Base-by-base conservation (phyloP, 2,113 vertebrate species). In the Scopus umbretta region DNA sequence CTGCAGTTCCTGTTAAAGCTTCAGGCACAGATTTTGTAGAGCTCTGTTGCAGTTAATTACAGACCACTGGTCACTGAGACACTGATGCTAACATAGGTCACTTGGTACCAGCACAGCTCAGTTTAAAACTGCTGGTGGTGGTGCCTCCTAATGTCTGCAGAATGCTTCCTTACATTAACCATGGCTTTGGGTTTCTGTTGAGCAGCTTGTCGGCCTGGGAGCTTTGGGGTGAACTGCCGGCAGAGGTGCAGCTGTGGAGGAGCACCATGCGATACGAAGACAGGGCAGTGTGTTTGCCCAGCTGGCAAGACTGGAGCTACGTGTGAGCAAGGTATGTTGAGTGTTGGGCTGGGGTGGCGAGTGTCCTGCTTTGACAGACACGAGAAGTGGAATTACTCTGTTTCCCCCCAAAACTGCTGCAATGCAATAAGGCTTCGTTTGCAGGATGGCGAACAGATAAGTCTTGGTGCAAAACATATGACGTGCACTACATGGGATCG, bases 231-330 rank as follows among this genome's bases (percentile, higher is more conserved):
- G 62, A 97, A 75, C 95, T 98, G 97, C 76, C 67, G 32, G 49
- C 90, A 97, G 94, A 97, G 20, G 61, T 98, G 98, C 95, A 90
- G 95, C 89, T 98, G 94, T 49, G 78, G 92, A 72, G 95, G 84
- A 91, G 96, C 88, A 13, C 74, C 91, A 0, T 98, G 98, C 43
- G 80, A 98, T 49, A 70, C 94, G 0, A 36, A 92, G 85, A 98
- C 96, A 1, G 98, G 98, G 52, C 95, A 62, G 43, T 98, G 98
- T 47, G 29, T 97, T 63, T 98, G 98, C 86, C 97, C 98, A 66
- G 92, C 96, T 90, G 98, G 98, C 61, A 98, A 97, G 87, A 98
- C 90, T 23, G 98, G 98, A 22, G 34, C 49, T 40, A 55, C 55
- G 0, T 98, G 98, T 94, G 96, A 98, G 26, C 73, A 94, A 95